These are phyloP conservation scores for Zophobas morio DNA, from an alignment of 1,140 invertebrate species.

Conservation along the genomic window DNA sequence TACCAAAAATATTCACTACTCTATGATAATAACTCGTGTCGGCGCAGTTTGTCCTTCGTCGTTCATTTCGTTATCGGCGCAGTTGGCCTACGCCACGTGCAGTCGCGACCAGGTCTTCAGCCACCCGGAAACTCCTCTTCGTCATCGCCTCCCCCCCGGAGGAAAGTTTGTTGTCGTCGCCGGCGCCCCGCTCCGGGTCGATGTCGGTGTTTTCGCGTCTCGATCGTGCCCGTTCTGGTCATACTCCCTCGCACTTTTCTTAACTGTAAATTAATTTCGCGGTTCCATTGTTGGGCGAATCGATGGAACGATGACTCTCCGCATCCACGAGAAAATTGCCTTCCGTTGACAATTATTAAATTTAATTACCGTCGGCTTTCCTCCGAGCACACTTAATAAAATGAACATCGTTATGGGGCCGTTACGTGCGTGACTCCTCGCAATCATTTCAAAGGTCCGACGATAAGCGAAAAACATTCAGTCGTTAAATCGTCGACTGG, in stretches of 20 bases:
- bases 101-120: too few species aligned
- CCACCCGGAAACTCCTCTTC: too few species aligned
- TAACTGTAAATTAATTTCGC: conserved; percentile 35
- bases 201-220: too few species aligned
- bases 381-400: not conserved
- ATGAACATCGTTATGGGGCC: conserved; percentile 6
- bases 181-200: too few species aligned
- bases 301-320: not conserved
- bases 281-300: conserved; percentile 7
- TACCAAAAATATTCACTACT: too few species aligned
- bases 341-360: conserved; percentile 17
- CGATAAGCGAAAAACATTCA: not conserved
- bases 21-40: too few species aligned
- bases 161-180: too few species aligned
- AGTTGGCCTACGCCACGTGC: too few species aligned
- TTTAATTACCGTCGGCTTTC: conserved; percentile 2
- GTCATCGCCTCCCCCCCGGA: too few species aligned
- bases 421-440: conserved; percentile 1
- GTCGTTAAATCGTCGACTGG: not conserved
- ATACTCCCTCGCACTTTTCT: conserved; percentile 2
- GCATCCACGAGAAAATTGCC: not conserved
- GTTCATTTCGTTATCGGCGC: too few species aligned
- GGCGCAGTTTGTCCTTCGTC: too few species aligned
- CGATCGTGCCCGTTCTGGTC: conserved; percentile 5
- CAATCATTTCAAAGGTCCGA: conserved; percentile 10